Evolutionary conservation across 2,888 invertebrate genomes (phyloP), one percentile per base, ranked within the genome.

Genomic region (Rotaria magnacalcarata): DNA sequence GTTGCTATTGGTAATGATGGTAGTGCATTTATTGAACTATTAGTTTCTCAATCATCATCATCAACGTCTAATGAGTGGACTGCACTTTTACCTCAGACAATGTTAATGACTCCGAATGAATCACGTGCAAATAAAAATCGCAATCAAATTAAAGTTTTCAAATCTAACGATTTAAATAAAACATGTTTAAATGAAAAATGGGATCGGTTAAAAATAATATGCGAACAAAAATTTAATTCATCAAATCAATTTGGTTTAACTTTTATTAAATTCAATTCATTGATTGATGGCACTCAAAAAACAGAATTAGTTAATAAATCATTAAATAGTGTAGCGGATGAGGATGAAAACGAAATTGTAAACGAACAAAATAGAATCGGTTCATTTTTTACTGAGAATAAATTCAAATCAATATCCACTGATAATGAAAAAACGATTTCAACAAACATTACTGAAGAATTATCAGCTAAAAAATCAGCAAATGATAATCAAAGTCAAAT

Each of bases 181-280:
- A 91, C 91, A 0, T 91, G 92, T 27, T 90, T 92, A 41, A 90
- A 91, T 2, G 93, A 94, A 89, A 94, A 94, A 90, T 96, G 95
- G 95, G 95, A 95, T 91, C 92, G 94, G 86, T 90, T 96, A 43
- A 95, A 96, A 90, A 91, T 96, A 84, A 93, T 95, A 6, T 96
- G 96, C 91, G 93, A 94, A 7, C 96, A 96, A 91, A 96, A 95
- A 0, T 96, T 95, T 91, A 95, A 95, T 90, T 94, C 93, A 89
- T 91, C 91, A 87, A 27, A 7, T 41, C 67, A 27, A 54, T 87
- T 87, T 47, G 85, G 85, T 54, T 54, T 85, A 43, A 80, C 41
- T 43, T 87, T 43, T 41, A 84, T 85, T 50, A 87, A 85, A 84
- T 41, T 87, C 2, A 84, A 85, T 84, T 47, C 67, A 21, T 7